These are phyloP conservation scores for Pterobdella sp. DNA, from an alignment of 2,888 invertebrate genomes.

Conservation along the genomic window DNA sequence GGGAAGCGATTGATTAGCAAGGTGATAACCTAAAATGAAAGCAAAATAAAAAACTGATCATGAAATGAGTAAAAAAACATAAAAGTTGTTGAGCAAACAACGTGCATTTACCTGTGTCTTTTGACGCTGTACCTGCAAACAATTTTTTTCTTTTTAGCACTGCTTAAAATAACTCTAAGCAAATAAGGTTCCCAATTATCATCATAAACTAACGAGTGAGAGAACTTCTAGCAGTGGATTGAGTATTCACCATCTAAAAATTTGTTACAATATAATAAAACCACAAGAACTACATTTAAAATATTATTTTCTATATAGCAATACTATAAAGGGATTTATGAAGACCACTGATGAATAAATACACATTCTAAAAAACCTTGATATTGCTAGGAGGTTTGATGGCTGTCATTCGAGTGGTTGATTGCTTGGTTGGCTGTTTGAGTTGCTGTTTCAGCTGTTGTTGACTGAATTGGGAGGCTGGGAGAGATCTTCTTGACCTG, in stretches of 20 bases:
- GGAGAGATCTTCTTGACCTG: background rate
- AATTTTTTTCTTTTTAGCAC: background rate
- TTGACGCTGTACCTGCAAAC: background rate
- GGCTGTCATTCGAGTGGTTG: background rate
- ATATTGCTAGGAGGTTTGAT: background rate
- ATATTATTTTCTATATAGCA: background rate
- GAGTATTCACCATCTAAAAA: background rate
- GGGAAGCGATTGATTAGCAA: background rate
- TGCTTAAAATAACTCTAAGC: too few relatives aligned
- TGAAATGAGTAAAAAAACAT: background rate
- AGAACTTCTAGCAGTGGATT: constrained; percentile 2
- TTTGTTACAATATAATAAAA: background rate
- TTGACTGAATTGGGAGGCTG: background rate
- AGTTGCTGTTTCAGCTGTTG: constrained; percentile 1
- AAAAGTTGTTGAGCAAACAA: background rate
- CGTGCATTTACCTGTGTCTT: background rate
- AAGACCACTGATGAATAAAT: too few relatives aligned
- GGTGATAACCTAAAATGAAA: background rate
- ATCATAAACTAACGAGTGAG: background rate
- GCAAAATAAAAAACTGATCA: background rate
- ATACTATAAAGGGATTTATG: background rate
- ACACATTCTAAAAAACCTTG: too few relatives aligned
- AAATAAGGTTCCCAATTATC: too few relatives aligned
- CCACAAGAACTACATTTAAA: background rate
- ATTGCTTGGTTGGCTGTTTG: background rate